Evolutionary conservation across 2,113 vertebrate species (phyloP).

Genomic region (Oryzias woworae): DNA sequence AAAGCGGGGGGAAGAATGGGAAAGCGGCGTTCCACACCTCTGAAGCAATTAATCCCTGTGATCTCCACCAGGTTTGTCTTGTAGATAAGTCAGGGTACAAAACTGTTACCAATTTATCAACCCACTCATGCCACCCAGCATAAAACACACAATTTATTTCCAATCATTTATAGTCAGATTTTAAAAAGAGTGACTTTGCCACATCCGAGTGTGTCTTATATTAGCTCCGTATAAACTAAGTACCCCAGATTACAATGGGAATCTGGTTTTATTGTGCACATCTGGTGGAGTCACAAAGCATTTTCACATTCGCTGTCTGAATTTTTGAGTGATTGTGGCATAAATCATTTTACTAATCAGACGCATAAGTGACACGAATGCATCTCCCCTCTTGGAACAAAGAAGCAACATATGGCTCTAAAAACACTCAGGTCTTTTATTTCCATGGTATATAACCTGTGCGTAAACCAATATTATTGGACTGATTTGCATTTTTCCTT

Average conservation of each 20-base stretch:
- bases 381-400: slow-evolving; percentile 98
- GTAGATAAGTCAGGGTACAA: slow-evolving; percentile 99
- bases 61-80: slow-evolving; percentile 99
- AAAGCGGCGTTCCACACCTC: slow-evolving; percentile 99
- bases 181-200: slow-evolving; percentile 98
- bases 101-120: slow-evolving; percentile 99
- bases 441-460: slow-evolving; percentile 82
- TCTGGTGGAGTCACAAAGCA: slow-evolving; percentile 99
- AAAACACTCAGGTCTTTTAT: slow-evolving; percentile 88
- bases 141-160: slow-evolving; percentile 99
- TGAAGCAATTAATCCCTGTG: slow-evolving; percentile 99
- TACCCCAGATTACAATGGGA: slow-evolving; percentile 99
- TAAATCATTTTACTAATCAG: slow-evolving; percentile 99
- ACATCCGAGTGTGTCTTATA: slow-evolving; percentile 96
- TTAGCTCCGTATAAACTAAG: slow-evolving; percentile 99
- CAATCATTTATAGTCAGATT: slow-evolving; percentile 99
- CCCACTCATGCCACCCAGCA: slow-evolving; percentile 97
- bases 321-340: slow-evolving; percentile 99
- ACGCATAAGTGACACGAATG: slow-evolving; percentile 99
- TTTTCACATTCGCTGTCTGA: slow-evolving; percentile 99
- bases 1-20: slow-evolving; percentile 96
- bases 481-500: slow-evolving; percentile 79
- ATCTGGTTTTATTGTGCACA: slow-evolving; percentile 99
- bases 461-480: slow-evolving; percentile 74
- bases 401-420: slow-evolving; percentile 99